Conservation (phyloP, 1,140 invertebrate species). For the Camponotus vicinus region DNA sequence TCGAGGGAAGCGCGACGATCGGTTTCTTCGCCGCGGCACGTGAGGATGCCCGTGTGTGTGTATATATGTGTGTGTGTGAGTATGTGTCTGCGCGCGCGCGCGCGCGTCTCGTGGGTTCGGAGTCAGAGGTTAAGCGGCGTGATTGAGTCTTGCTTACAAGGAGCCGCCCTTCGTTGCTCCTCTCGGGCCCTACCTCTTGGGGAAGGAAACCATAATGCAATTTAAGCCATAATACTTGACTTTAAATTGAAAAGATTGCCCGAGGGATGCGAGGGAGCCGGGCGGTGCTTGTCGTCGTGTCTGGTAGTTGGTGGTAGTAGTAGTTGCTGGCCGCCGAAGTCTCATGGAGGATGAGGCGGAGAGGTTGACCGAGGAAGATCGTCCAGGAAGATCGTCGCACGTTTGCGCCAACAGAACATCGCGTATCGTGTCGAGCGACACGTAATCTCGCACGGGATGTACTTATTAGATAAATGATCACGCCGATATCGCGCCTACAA, state of each 20-base stretch:
- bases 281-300: slow-evolving; percentile 61
- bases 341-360: slow-evolving; percentile 3
- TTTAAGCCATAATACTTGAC: slow-evolving; percentile 86
- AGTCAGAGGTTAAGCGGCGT: slow-evolving; percentile 86
- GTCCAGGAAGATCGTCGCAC: slow-evolving; percentile 36
- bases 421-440: slow-evolving; percentile 20
- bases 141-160: slow-evolving; percentile 86
- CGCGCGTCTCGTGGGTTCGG: slow-evolving; percentile 74
- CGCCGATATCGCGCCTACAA: slow-evolving; percentile 61
- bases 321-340: slow-evolving; percentile 11
- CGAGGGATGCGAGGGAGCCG: slow-evolving; percentile 84
- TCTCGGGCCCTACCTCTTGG: slow-evolving; percentile 79
- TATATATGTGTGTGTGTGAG: not conserved
- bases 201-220: slow-evolving; percentile 85
- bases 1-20: slow-evolving; percentile 43
- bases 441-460: slow-evolving; percentile 37
- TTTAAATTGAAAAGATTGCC: slow-evolving; percentile 87
- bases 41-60: slow-evolving; percentile 37
- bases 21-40: slow-evolving; percentile 50
- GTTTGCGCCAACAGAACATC: slow-evolving; percentile 35
- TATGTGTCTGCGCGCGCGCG: slow-evolving; percentile 1
- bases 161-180: slow-evolving; percentile 83
- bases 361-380: slow-evolving; percentile 10
- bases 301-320: slow-evolving; percentile 45
- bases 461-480: slow-evolving; percentile 44